Evolutionary conservation across 2,888 invertebrate genomes (phyloP), one percentile per base, ranked within the genome.

Genomic region (Allolobophora icterica): DNA sequence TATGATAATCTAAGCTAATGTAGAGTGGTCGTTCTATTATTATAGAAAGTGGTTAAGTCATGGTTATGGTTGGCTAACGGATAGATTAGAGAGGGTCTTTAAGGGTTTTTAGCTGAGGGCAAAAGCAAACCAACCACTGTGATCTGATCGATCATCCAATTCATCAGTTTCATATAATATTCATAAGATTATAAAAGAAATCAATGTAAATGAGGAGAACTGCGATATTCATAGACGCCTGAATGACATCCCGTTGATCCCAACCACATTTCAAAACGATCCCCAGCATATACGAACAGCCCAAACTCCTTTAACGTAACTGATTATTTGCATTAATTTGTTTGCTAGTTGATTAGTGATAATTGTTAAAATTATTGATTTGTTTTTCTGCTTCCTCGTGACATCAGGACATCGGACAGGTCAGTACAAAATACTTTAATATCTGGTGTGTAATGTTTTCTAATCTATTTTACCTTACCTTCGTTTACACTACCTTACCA

Each of bases 341-440:
- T n/a, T n/a, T n/a, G n/a, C 8, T n/a, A 8, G 6, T n/a, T n/a
- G n/a, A 71, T 71, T 71, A n/a, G 30, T 71, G n/a, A 11, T 71
- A 71, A 71, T 71, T 71, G 71, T n/a, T 21, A 13, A 8, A 71
- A n/a, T 71, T 71, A n/a, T 71, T 71, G 3, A 11, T 71, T 71
- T 52, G 38, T 8, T n/a, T 71, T 71, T 71, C n/a, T 71, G n/a
- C 71, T 71, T 71, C 71, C 30, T 71, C n/a, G n/a, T n/a, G 30
- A 71, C 71, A 11, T 71, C 71, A 71, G 71, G 71, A 71, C n/a
- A 71, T 71, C 71, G 71, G 71, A 71, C 71, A 71, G 71, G 71
- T 71, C 71, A 71, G 71, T 71, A 13, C 5, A 71, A 8, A 71
- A 30, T n/a, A 30, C 11, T 71, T 71, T 11, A 11, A 30, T n/a